These are phyloP conservation scores for Ditula angustiorana DNA, from an alignment of 2,888 invertebrate genomes.

Conservation along the genomic window DNA sequence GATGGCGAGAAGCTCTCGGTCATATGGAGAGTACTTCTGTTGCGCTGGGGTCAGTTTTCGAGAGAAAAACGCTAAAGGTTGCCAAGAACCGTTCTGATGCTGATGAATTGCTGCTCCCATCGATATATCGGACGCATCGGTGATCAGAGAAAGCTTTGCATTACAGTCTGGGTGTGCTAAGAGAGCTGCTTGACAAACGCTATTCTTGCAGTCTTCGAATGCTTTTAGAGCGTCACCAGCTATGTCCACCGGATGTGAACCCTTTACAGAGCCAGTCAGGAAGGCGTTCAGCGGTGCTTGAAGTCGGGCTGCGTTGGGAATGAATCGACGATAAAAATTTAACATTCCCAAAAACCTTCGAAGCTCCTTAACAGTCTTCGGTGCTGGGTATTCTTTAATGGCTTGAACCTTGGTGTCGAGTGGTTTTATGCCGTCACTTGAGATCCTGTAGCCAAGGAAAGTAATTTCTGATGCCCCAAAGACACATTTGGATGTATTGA, in stretches of 20 bases:
- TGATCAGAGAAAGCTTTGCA: constrained; percentile 45
- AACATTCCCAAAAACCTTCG: constrained; percentile 24
- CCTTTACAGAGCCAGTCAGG: constrained; percentile 41
- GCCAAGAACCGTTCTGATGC: constrained; percentile 49
- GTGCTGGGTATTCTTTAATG: constrained; percentile 5
- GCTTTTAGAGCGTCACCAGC: constrained; percentile 30
- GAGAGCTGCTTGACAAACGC: constrained; percentile 44
- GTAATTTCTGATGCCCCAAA: constrained; percentile 12
- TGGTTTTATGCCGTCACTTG: constrained; percentile 46
- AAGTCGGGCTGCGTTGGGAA: constrained; percentile 49
- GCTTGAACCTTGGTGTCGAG: constrained; percentile 47
- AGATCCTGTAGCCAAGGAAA: constrained; percentile 18
- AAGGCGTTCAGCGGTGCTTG: constrained; percentile 50
- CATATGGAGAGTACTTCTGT: constrained; percentile 52
- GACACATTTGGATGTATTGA: constrained; percentile 22
- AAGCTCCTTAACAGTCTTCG: constrained; percentile 9
- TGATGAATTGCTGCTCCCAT: constrained; percentile 58
- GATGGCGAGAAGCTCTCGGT: constrained; percentile 55
- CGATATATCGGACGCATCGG: constrained; percentile 55
- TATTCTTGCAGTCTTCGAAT: constrained; percentile 44
- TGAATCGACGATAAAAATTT: constrained; percentile 45
- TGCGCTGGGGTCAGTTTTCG: constrained; percentile 51
- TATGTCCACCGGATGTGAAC: too few relatives aligned
- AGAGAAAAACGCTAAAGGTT: constrained; percentile 56
- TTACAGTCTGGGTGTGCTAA: constrained; percentile 47